These are phyloP conservation scores for Sternotherus odoratus DNA, from an alignment of 2,797 vertebrate species.

Conservation along the genomic window DNA sequence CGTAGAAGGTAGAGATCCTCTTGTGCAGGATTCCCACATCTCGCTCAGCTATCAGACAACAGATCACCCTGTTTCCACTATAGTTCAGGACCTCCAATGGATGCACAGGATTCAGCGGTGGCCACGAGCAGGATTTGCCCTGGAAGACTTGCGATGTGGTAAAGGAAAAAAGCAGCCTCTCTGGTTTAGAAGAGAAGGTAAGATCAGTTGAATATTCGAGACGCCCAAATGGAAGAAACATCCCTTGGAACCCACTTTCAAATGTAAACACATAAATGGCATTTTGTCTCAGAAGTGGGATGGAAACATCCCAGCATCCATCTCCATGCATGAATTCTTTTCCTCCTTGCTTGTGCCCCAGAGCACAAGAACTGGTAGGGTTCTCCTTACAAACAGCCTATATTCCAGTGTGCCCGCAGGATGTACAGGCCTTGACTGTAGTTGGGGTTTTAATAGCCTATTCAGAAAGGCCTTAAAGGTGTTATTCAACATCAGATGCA, in stretches of 20 bases:
- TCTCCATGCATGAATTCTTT: background rate
- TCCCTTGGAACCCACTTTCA: fast-evolving
- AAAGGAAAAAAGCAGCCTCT: background rate
- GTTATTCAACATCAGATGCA: background rate
- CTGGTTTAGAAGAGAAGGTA: background rate
- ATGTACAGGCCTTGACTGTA: background rate
- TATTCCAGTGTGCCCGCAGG: background rate
- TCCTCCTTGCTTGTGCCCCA: background rate
- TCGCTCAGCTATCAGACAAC: background rate
- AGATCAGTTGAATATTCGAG: background rate
- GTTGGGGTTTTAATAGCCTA: background rate
- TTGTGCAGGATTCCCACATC: background rate
- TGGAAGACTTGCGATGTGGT: background rate
- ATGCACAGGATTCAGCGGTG: background rate
- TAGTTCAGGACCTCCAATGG: background rate
- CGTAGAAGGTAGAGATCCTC: background rate
- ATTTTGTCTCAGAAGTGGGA: background rate
- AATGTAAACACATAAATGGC: background rate
- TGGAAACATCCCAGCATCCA: background rate
- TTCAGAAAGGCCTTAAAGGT: background rate
- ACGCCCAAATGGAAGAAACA: background rate
- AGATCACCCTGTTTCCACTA: background rate
- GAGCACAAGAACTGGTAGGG: background rate
- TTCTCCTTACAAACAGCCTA: background rate
- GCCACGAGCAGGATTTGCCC: background rate